Conservation (phyloP, 2,113 vertebrate genomes). For the Xiphias gladius region DNA sequence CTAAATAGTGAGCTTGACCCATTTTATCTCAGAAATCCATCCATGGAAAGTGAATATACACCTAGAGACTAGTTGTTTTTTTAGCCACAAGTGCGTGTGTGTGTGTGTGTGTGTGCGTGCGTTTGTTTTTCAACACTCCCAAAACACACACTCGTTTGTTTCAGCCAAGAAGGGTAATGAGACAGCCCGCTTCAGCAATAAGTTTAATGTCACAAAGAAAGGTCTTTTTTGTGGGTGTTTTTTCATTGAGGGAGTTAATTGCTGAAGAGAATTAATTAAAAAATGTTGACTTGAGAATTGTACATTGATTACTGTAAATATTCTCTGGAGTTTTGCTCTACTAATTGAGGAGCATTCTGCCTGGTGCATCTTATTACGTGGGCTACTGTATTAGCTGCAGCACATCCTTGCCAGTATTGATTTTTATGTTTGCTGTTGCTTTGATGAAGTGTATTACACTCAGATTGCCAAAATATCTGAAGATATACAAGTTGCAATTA, state of each 20-base stretch:
- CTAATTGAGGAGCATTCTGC: conserved; percentile 70
- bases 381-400: conserved; percentile 56
- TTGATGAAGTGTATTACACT: conserved; percentile 52
- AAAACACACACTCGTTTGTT: conserved; percentile 70
- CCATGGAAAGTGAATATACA: conserved; percentile 10
- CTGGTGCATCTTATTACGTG: conserved; percentile 74
- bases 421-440: conserved; percentile 49
- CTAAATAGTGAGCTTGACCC: conserved; percentile 70
- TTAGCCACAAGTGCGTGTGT: conserved; percentile 21
- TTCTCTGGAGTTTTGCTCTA: conserved; percentile 61
- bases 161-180: conserved; percentile 67
- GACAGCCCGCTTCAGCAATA: conserved; percentile 54
- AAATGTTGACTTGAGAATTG: conserved; percentile 71
- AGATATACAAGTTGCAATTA: conserved; percentile 49
- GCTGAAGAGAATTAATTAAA: conserved; percentile 73
- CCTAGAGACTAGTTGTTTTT: conserved; percentile 38
- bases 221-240: conserved; percentile 70
- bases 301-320: conserved; percentile 80
- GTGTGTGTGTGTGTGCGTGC: not conserved
- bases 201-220: conserved; percentile 72
- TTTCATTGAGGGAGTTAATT: conserved; percentile 72
- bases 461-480: conserved; percentile 41
- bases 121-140: conserved; percentile 23
- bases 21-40: conserved; percentile 65
- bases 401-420: conserved; percentile 68